Evolutionary conservation across 37 sponge, comb jelly and placozoan genomes (phyloP), one percentile per base, ranked within the genome.

Genomic region (Theonella swinhoei): DNA sequence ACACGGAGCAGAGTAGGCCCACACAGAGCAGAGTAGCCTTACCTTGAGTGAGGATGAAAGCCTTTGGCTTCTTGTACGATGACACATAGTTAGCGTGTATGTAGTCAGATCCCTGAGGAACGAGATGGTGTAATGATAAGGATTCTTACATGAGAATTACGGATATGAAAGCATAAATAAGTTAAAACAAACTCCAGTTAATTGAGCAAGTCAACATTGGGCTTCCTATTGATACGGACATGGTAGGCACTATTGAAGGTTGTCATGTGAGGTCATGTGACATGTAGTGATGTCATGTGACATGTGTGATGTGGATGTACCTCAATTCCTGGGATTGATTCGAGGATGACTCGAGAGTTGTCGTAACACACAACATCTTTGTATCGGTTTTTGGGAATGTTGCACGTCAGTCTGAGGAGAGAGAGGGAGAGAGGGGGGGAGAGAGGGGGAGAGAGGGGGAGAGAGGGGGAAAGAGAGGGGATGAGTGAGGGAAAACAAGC

Each of bases 41-140:
- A 94, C 96, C 97, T 89, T 96, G 97, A 28, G 92, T 91, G 40
- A 89, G 64, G 37, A 96, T 94, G 87, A 90, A 94, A 0, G 85
- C 97, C 9, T 81, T 78, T 37, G 82, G 82, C 19, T 75, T 78
- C 37, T 89, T 80, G 85, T 82, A 94, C 0, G 90, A 83, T 77
- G 85, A 79, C 29, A 88, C 92, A 81, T 88, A 94, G 81, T 91
- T 96, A 29, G 94, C 97, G 77, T 96, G 88, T 9, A 96, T 94
- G 79, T 96, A 96, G 84, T 94, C 94, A 2, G 82, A 89, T 7
- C 88, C 90, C 92, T 92, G 64, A 72, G 74, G 42, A 30, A 29
- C 37, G 42, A 38, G 42, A 41, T 7, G 78, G 38, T 60, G 38
- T 23, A 60, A 11, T n/a, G 78, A 42, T 14, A 60, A 11, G 62